Conservation (phyloP, 2,888 invertebrate genomes). For the Epiperipatus broadwayi region DNA sequence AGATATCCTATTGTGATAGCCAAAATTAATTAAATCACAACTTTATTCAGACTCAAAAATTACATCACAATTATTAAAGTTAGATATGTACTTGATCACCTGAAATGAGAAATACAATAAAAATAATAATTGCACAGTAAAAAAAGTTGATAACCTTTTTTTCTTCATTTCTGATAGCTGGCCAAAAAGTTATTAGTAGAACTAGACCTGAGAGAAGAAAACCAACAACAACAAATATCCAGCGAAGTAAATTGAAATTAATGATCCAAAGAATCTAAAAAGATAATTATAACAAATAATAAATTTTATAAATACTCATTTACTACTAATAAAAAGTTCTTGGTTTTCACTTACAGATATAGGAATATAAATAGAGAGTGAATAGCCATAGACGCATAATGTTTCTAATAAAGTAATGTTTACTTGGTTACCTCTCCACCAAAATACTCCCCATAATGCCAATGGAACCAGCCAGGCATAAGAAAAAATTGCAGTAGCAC, state of each 20-base stretch:
- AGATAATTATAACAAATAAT: conserved; percentile 13
- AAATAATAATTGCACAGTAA: too few relatives aligned
- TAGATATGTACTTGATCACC: conserved; percentile 11
- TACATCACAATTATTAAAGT: too few relatives aligned
- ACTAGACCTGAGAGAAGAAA: conserved; percentile 67
- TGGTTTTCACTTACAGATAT: conserved; percentile 45
- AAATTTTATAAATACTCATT: conserved; percentile 8
- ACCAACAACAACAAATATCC: conserved; percentile 62
- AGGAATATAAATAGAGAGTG: conserved; percentile 77
- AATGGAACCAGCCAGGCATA: conserved; percentile 74
- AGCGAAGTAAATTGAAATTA: conserved; percentile 52
- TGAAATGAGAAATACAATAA: conserved; percentile 21
- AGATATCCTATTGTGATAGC: too few relatives aligned
- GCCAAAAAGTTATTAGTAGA: conserved; percentile 57
- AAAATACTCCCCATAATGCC: conserved; percentile 60
- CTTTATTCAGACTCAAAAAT: too few relatives aligned
- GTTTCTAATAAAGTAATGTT: conserved; percentile 51
- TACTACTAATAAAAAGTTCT: background rate
- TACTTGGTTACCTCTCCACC: conserved; percentile 44
- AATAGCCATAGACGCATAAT: conserved; percentile 86
- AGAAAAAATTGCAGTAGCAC: conserved; percentile 66
- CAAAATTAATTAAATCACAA: too few relatives aligned
- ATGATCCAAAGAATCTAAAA: conserved; percentile 62
- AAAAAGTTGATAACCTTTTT: too few relatives aligned
- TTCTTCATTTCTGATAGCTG: conserved; percentile 43